Base-by-base conservation (phyloP, 2,797 vertebrate species). In the Lagodon rhomboides region DNA sequence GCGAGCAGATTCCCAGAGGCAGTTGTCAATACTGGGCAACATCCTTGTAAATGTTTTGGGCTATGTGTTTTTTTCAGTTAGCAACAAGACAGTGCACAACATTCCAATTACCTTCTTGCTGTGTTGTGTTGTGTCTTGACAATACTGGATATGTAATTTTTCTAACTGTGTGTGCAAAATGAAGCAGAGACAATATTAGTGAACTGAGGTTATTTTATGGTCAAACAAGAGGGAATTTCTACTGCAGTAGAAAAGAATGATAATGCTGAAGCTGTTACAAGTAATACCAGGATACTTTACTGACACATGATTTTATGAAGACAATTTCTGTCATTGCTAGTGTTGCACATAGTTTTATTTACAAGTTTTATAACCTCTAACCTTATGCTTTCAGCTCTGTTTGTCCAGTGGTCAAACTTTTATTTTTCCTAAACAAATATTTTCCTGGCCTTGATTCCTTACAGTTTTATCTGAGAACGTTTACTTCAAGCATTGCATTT, bases 201-300 rank as follows among this genome's bases (percentile, higher is more conserved):
- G 38, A 73, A 3, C 25, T 17, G n/a, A 64, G 17, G 1, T 43
- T 22, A 51, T 27, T 68, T 58, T 13, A 9, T 10, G n/a, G 20
- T 75, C 46, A 38, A 1, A 16, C 17, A 49, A 53, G 63, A 60
- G 63, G n/a, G 22, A 49, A n/a, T 50, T 47, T 4, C 53, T 4
- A 4, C 76, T 47, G 34, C 59, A 73, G 22, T 54, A 41, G 6
- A 3, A 12, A 25, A 53, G 30, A 38, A 46, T 50, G 18, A 75
- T 25, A 63, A 62, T 60, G 47, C 75, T 69, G 12, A 63, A 77
- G 44, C 51, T 78, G 66, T 76, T 76, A 46, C 43, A 20, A 60
- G 18, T 65, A 38, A 30, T 49, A 23, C 73, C 22, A 1, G 2
- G 47, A 41, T 53, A 44, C 23, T 69, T 79, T 54, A 59, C 41